Base-by-base conservation (phyloP, 2,797 vertebrate genomes). In the Pterois miles region DNA sequence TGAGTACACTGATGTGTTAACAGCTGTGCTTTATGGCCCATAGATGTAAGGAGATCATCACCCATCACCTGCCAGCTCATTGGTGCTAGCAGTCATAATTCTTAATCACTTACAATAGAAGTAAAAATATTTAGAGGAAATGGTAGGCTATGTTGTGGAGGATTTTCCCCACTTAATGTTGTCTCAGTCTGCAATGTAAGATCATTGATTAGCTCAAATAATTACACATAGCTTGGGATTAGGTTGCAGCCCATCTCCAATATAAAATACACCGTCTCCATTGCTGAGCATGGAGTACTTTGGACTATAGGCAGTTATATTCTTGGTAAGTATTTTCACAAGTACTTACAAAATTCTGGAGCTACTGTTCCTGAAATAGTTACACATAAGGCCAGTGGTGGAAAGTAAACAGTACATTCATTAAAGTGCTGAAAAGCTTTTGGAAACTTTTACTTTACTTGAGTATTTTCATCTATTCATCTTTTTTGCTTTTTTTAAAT, bases 301-400 rank as follows among this genome's bases (percentile, higher is more conserved):
- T 68, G 52, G 36, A 65, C 43, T 29, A 31, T 7, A n/a, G 16
- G 10, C 11, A 23, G 31, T 31, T 56, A 7, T 31, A 38, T 53
- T 68, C 23, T 16, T 31, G 4, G 13, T 7, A 75, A 50, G 25
- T 58, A 58, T 64, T 70, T 80, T 25, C 33, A n/a, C 63, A 65
- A 29, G 25, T 69, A 18, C 25, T 71, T 29, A 22, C 4, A 25
- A 60, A 59, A 22, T 34, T n/a, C 14, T 33, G 16, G 20, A 65
- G 60, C 27, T 8, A 14, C 22, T 2, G 2, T 36, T 59, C 34
- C 34, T 20, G 11, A 50, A 36, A 64, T 4, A 22, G 38, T 6
- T 27, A 34, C 2, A 58, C 43, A n/a, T 50, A 20, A 50, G 11
- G 43, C 29, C 29, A 23, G 2, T 16, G 2, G 6, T n/a, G 18